Evolutionary conservation across 1,140 invertebrate species (phyloP), one percentile per base, ranked within the genome.

Genomic region (Plectrocnemia conspersa): DNA sequence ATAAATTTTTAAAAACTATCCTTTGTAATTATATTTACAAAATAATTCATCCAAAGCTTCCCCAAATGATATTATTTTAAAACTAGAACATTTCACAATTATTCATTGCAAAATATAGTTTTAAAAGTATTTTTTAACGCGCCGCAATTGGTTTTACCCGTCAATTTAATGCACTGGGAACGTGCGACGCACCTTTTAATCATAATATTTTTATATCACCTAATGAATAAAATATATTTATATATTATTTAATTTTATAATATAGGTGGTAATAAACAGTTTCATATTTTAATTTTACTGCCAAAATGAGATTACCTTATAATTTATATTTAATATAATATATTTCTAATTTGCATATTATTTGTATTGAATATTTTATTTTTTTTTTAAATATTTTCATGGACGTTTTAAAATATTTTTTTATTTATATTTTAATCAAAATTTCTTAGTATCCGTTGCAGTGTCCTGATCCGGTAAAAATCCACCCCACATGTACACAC

Each of bases 71-170:
- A n/a, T n/a, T n/a, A n/a, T n/a, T n/a, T n/a, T n/a, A n/a, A n/a
- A n/a, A n/a, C n/a, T n/a, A n/a, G n/a, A n/a, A n/a, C n/a, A n/a
- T n/a, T n/a, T n/a, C 16, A 10, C 4, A 18, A 41, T 18, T 41
- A 18, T 18, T 19, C 10, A 16, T 7, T 18, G 2, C 38, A 16
- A 3, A n/a, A 2, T 32, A 4, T 23, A 27, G 16, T 25, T 4
- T 46, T 4, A 25, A 15, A 46, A 32, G 16, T 6, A 19, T 11
- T 16, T 15, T 29, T 25, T 6, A 29, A 53, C 58, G 58, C 36
- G 19, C 49, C 54, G 54, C 54, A 45, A 44, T 48, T 19, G 24
- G 42, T 61, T 61, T 61, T 61, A 61, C 59, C 59, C 59, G 59
- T 53, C 59, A 61, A 55, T 49, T 61, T 54, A 35, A 38, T 24